Evolutionary conservation across 2,888 invertebrate genomes (phyloP).

Genomic region (Dynastes maya): DNA sequence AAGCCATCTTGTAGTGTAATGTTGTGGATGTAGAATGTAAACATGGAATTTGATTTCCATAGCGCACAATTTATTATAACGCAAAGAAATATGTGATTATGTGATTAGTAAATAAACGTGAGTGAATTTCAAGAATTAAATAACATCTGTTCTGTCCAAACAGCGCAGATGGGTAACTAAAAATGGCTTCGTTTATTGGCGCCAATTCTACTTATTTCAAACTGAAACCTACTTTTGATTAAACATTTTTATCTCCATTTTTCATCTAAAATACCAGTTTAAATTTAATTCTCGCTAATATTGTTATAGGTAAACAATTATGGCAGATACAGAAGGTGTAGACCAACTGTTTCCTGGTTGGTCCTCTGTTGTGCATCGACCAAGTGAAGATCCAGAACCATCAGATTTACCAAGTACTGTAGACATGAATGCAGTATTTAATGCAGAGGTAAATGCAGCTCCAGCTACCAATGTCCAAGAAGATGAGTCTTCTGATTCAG

Average conservation of each 20-base stretch:
- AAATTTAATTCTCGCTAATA: conserved; percentile 16
- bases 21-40: conserved; percentile 65
- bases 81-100: conserved; percentile 42
- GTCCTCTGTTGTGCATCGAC: conserved; percentile 75
- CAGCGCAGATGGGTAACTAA: conserved; percentile 33
- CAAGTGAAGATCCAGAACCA: conserved; percentile 76
- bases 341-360: conserved; percentile 71
- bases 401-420: conserved; percentile 78
- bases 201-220: conserved; percentile 49
- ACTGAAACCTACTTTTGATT: conserved; percentile 34
- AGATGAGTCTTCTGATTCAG: conserved; percentile 70
- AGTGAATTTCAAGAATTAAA: conserved; percentile 22
- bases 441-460: conserved; percentile 69
- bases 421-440: conserved; percentile 77
- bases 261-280: not conserved
- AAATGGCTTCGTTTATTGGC: conserved; percentile 48
- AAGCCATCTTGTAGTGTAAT: conserved; percentile 68
- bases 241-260: not conserved
- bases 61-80: conserved; percentile 42
- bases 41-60: conserved; percentile 67
- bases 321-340: conserved; percentile 69
- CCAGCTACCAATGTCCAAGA: conserved; percentile 59
- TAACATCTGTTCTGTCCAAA: conserved; percentile 3
- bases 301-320: conserved; percentile 57
- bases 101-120: conserved; percentile 35